Base-by-base conservation (phyloP, 2,113 vertebrate species). In the Takifugu flavidus region DNA sequence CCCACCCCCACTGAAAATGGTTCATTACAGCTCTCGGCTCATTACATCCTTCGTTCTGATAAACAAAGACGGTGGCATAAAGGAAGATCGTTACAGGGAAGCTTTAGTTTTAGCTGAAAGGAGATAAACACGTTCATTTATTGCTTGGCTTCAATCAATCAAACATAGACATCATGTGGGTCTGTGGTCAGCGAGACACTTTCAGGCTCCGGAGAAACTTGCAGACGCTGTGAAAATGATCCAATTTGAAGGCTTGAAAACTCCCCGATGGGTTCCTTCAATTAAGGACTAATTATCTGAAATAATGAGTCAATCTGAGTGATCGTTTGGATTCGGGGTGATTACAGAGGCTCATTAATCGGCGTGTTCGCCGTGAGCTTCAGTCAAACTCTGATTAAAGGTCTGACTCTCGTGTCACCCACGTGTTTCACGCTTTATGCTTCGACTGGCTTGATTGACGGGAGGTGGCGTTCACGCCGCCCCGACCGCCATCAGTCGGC, bases 401-500 rank as follows among this genome's bases (percentile, higher is more conserved):
- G 51, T 43, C 2, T 45, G 27, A 13, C 6, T 43, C 52, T n/a
- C 1, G 25, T 26, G 66, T 58, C 13, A 34, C 28, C 42, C 25
- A 25, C 5, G n/a, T 15, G 28, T 64, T 53, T 25, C 4, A 50
- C 27, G 11, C 31, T 55, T 4, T n/a, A 4, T 61, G 49, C 26
- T 54, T 53, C 44, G 59, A 28, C 49, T 43, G 25, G 49, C 61
- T 31, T 27, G 49, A 61, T 31, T 53, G 31, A 63, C 74, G 27
- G 25, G 53, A 50, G 42, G 26, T 0, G 4, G 7, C n/a, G 50
- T 52, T 76, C 55, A 73, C 62, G 60, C 69, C 62, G 39, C 79
- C 56, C 75, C 88, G 14, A 91, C 67, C 6, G 68, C 67, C 6
- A 13, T 6, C 3, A 85, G 60, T 74, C 73, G 80, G 56, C 45